Evolutionary conservation across 2,113 vertebrate species (phyloP), one percentile per base, ranked within the genome.

Genomic region (Datnioides undecimradiatus): DNA sequence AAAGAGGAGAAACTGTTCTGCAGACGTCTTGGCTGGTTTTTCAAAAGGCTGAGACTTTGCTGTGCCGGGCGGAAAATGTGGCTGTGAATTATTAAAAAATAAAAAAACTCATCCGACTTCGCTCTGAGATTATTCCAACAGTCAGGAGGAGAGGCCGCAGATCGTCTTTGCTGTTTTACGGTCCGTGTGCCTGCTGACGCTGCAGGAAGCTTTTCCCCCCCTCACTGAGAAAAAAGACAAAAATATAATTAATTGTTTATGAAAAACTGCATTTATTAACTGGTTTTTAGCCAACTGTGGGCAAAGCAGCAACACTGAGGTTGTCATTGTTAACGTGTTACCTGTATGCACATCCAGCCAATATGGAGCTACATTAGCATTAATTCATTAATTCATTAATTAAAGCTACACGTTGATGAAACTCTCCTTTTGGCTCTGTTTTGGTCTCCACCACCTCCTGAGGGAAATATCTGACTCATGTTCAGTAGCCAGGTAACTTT

Each of bases 11-110:
- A 52, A 45, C 27, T 49, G 2, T 73, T 45, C 43, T 27, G 52
- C 48, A 76, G 60, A 77, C 62, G 16, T 49, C 9, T 71, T 58
- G 66, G 51, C 62, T 19, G 57, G n/a, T 38, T 36, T 16, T 67
- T 67, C 46, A 68, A 51, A 58, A 48, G 41, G 25, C 59, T 1
- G 21, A 60, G 23, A 33, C 19, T 48, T 74, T 33, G 16, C 43
- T 48, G 45, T 38, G 48, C 54, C 11, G 62, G 19, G 23, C 36
- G 63, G 48, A 63, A 79, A 79, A 67, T 51, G 41, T 63, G 36
- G 23, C 25, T 13, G 38, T 68, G 69, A 79, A 79, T 78, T 68
- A 73, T 63, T 41, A 34, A 73, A 83, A 43, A 33, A 36, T 78
- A 78, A 41, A 77, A 43, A 83, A 77, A 19, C 48, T 55, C 23